These are phyloP conservation scores for Andricus grossulariae DNA, from an alignment of 1,140 invertebrate genomes.

Conservation along the genomic window DNA sequence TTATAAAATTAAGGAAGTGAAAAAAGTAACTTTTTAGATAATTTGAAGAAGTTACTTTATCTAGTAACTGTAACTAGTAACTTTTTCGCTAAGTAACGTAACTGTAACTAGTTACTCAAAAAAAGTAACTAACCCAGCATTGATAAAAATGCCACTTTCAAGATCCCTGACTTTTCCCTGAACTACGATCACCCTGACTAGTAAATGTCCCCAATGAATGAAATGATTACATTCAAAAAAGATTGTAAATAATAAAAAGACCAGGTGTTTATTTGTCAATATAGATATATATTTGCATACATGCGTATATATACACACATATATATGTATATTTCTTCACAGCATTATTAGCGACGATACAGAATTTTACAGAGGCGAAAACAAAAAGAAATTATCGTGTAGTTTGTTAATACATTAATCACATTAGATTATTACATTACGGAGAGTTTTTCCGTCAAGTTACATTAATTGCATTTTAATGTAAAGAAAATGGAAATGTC, in stretches of 20 bases:
- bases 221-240: too few species aligned
- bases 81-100: too few species aligned
- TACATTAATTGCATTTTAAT: conserved; percentile 56
- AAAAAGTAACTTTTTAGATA: too few species aligned
- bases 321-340: conserved; percentile 65
- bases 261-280: conserved; percentile 6
- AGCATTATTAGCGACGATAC: conserved; percentile 68
- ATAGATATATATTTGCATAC: conserved; percentile 47
- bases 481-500: conserved; percentile 53
- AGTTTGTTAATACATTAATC: conserved; percentile 69
- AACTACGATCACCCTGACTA: too few species aligned
- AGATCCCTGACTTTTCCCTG: too few species aligned
- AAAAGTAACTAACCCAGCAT: too few species aligned
- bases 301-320: conserved; percentile 60
- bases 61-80: too few species aligned
- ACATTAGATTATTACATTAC: conserved; percentile 62
- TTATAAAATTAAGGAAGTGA: too few species aligned
- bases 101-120: too few species aligned
- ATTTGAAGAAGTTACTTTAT: too few species aligned
- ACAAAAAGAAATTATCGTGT: conserved; percentile 55
- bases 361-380: conserved; percentile 65
- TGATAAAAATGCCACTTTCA: too few species aligned
- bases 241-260: not conserved
- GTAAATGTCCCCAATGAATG: too few species aligned
- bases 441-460: conserved; percentile 48